phyloP scores from a whole-genome alignment of 2,113 vertebrate species.

The Aviceda subcristata region DNA sequence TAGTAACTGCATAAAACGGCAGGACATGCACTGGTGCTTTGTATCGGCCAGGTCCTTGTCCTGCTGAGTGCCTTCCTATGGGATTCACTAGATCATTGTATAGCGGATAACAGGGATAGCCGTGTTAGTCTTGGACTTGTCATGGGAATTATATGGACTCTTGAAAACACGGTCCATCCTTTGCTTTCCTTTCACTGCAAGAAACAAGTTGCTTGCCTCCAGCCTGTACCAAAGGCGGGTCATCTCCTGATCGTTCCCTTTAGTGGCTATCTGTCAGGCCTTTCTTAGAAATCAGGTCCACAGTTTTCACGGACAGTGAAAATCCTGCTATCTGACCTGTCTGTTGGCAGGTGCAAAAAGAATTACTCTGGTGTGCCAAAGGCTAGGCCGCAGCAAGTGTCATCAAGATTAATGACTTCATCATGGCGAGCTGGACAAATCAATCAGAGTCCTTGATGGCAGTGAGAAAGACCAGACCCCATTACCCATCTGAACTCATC shows the following conservation, averaged over 20 bases:
- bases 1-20: not conserved
- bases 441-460: not conserved
- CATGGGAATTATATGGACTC: not conserved
- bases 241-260: not conserved
- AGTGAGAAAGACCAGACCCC: not conserved
- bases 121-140: not conserved
- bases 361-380: not conserved
- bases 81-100: not conserved
- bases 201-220: not conserved
- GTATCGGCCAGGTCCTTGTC: not conserved
- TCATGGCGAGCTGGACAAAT: slow-evolving; percentile 5
- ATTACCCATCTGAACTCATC: not conserved
- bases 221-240: not conserved
- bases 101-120: not conserved
- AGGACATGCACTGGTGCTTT: not conserved
- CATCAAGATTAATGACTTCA: slow-evolving; percentile 46
- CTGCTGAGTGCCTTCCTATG: not conserved
- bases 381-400: not conserved
- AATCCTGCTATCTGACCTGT: not conserved
- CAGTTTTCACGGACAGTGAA: not conserved
- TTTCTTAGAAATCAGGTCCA: not conserved
- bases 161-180: not conserved
- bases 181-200: not conserved
- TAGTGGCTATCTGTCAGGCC: not conserved
- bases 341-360: not conserved